Evolutionary conservation across 2,888 invertebrate species (phyloP).

Genomic region (Anagyrus pseudococci): DNA sequence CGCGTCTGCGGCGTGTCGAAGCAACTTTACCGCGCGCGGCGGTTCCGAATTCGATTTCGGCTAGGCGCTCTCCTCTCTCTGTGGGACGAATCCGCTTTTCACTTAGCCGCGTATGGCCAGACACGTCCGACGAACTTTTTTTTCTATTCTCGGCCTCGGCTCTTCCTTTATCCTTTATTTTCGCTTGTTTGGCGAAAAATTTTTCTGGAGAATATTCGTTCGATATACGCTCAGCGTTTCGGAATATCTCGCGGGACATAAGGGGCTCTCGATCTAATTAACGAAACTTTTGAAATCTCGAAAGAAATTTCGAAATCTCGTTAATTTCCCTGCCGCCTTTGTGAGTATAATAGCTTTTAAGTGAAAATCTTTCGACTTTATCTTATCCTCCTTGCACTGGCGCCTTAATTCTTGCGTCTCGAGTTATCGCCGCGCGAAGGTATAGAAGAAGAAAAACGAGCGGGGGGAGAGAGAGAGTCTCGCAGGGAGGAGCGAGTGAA

Average conservation of each 20-base stretch:
- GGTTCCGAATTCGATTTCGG: slow-evolving; percentile 32
- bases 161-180: not conserved
- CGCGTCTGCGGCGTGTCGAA: slow-evolving; percentile 5
- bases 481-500: too few species aligned
- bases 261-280: slow-evolving; percentile 26
- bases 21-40: slow-evolving; percentile 17
- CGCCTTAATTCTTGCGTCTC: slow-evolving; percentile 13
- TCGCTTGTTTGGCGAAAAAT: slow-evolving; percentile 20
- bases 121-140: slow-evolving; percentile 15
- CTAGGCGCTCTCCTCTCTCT: not conserved
- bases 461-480: not conserved
- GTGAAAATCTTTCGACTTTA: slow-evolving; percentile 15
- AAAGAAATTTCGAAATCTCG: too few species aligned
- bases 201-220: too few species aligned
- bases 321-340: slow-evolving; percentile 18
- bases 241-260: not conserved
- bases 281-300: slow-evolving; percentile 10
- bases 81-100: too few species aligned
- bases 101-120: too few species aligned
- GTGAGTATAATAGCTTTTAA: slow-evolving; percentile 15
- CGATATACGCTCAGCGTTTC: not conserved
- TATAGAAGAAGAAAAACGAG: not conserved
- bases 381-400: slow-evolving; percentile 7
- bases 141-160: not conserved
- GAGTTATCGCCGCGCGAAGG: not conserved